Evolutionary conservation across 2,888 invertebrate species (phyloP).

Genomic region (Syritta pipiens): DNA sequence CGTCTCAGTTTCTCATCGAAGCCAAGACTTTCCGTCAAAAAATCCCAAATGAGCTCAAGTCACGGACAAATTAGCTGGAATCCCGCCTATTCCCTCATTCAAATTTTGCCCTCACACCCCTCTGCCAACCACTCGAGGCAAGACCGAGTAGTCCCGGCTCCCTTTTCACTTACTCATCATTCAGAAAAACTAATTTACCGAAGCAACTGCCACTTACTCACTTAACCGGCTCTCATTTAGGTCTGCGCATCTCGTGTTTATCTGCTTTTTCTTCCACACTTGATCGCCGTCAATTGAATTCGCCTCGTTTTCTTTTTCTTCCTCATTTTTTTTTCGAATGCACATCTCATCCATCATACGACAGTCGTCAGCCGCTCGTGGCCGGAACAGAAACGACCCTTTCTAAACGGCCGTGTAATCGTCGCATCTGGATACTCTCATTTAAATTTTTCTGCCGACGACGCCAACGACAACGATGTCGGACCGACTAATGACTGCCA

Average conservation of each 20-base stretch:
- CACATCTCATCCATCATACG: no score
- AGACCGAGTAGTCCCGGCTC: no score
- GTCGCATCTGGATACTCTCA: conserved; percentile 50
- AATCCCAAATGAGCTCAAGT: no score
- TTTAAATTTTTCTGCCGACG: conserved; percentile 42
- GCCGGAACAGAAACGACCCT: no score
- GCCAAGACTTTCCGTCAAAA: no score
- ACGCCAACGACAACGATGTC: not conserved
- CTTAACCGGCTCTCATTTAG: conserved; percentile 40
- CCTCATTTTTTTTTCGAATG: not conserved
- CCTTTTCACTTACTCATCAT: not conserved
- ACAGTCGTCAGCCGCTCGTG: no score
- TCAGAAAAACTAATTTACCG: conserved; percentile 18
- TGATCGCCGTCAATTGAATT: conserved; percentile 62
- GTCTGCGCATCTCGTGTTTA: conserved; percentile 40
- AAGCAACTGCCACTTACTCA: conserved; percentile 42
- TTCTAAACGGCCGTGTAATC: conserved; percentile 44
- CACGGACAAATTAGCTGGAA: no score
- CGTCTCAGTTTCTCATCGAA: no score
- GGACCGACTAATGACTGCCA: conserved; percentile 28
- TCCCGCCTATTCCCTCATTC: no score
- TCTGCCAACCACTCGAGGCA: no score
- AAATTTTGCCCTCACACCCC: no score
- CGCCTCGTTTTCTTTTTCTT: conserved; percentile 16
- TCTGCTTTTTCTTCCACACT: conserved; percentile 50